phyloP scores from a whole-genome alignment of 2,113 vertebrate species.

The Sturnus vulgaris region DNA sequence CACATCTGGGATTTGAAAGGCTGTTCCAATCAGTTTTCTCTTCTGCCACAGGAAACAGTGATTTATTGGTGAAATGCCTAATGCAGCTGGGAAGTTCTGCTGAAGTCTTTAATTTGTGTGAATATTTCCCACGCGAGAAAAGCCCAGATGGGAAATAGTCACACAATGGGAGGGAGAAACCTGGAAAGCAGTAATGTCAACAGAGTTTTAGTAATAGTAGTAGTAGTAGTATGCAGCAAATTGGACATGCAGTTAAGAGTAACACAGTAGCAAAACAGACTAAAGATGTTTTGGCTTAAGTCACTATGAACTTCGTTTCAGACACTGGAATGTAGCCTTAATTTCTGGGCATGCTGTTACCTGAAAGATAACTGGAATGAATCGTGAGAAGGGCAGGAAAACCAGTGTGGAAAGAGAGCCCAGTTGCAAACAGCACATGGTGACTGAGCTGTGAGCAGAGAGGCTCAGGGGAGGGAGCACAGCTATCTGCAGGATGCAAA shows the following conservation, averaged over 20 bases:
- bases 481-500: background rate
- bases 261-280: constrained; percentile 31
- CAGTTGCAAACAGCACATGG: background rate
- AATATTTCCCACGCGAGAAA: constrained; percentile 57
- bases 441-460: rapidly evolving
- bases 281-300: background rate
- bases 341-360: constrained; percentile 43
- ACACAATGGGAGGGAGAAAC: constrained; percentile 44
- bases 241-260: constrained; percentile 8
- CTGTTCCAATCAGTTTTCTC: background rate
- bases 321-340: constrained; percentile 24
- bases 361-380: constrained; percentile 25
- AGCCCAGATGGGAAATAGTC: constrained; percentile 58
- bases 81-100: constrained; percentile 51
- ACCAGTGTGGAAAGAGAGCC: background rate
- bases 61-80: constrained; percentile 54
- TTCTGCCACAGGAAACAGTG: constrained; percentile 50
- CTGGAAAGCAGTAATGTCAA: constrained; percentile 41
- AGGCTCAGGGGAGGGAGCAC: background rate
- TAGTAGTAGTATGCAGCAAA: constrained; percentile 32
- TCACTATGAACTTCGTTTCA: background rate
- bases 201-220: constrained; percentile 40
- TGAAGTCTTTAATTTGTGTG: constrained; percentile 43
- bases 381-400: constrained; percentile 12
- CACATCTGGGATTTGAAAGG: constrained; percentile 34